A percentile compares a stretch with the other conserved stretches of the same genome.
These are phyloP conservation scores for Scaptodrosophila latifasciaeformis DNA, from an alignment of 2,888 invertebrate species.

Conservation along the genomic window DNA sequence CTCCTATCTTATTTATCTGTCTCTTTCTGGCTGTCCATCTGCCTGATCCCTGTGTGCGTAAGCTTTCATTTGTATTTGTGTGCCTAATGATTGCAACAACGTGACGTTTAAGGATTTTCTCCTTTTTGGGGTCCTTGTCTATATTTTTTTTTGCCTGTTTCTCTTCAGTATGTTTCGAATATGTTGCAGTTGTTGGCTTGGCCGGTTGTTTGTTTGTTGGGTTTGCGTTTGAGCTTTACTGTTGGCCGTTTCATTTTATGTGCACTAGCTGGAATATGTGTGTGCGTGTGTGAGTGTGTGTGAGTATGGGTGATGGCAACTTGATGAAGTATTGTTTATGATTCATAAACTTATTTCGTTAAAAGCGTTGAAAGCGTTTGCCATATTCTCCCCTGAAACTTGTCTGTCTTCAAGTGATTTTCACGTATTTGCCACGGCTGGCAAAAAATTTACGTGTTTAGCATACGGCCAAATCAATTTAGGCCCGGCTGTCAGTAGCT, in stretches of 20 bases:
- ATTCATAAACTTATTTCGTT: conserved; percentile 63
- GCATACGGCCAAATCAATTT: conserved; percentile 49
- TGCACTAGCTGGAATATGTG: conserved; percentile 11
- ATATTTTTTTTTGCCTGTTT: conserved; percentile 3
- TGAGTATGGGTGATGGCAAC: conserved; percentile 34
- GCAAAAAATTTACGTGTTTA: conserved; percentile 42
- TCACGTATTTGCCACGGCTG: conserved; percentile 17
- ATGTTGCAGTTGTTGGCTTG: background rate
- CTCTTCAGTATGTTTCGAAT: background rate
- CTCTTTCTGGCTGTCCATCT: conserved; percentile 4
- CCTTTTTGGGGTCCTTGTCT: conserved; percentile 27
- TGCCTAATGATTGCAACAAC: conserved; percentile 60
- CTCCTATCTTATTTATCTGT: too few relatives aligned
- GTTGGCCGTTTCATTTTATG: conserved; percentile 46
- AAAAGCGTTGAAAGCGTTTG: conserved; percentile 32
- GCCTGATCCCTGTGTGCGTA: conserved; percentile 3
- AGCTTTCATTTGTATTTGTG: too few relatives aligned
- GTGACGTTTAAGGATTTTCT: conserved; percentile 45
- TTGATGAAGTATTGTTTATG: conserved; percentile 65
- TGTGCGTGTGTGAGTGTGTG: conserved; percentile 6
- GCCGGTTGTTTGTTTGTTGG: background rate
- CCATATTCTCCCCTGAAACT: too few relatives aligned
- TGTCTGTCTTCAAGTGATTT: conserved; percentile 31
- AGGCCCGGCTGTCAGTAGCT: too few relatives aligned
- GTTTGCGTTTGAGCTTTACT: conserved; percentile 42